A percentile compares a stretch with the other conserved stretches of the same genome.
These are phyloP conservation scores for Pseudochirops cupreus DNA, from an alignment of 2,797 vertebrate genomes.

Conservation along the genomic window DNA sequence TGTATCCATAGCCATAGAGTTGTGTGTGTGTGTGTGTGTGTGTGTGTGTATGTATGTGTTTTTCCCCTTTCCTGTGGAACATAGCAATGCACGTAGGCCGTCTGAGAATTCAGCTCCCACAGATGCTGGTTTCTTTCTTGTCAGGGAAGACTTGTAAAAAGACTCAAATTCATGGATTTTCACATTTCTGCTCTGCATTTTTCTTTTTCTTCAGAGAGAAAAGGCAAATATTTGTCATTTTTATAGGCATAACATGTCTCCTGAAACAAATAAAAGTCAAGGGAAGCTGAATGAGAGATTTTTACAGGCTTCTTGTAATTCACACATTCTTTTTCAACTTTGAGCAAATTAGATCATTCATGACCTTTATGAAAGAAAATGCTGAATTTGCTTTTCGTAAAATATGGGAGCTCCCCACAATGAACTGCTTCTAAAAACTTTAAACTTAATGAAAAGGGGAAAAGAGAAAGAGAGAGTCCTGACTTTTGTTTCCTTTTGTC, in stretches of 20 bases:
- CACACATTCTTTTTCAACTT: conserved; percentile 12
- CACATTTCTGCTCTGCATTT: neutral
- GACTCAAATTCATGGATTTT: conserved; percentile 18
- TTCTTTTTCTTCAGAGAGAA: neutral
- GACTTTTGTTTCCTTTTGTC: neutral
- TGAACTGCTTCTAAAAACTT: neutral
- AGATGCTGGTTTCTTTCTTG: neutral
- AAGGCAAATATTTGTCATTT: neutral
- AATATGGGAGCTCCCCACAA: neutral
- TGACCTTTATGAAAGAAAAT: conserved; percentile 24
- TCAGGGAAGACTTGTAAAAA: neutral
- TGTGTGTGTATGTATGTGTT: neutral
- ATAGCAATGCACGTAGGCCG: neutral
- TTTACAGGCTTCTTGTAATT: neutral
- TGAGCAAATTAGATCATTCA: conserved; percentile 7
- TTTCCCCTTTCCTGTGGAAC: neutral
- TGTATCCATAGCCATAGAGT: neutral
- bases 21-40: neutral
- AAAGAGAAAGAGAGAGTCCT: neutral
- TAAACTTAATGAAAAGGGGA: neutral
- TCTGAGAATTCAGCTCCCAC: conserved; percentile 5
- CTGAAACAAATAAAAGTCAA: neutral
- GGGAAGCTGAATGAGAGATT: neutral
- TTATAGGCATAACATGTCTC: neutral
- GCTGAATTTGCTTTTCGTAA: neutral